Evolutionary conservation across 2,888 invertebrate species (phyloP).

Genomic region (Melipona beecheii): DNA sequence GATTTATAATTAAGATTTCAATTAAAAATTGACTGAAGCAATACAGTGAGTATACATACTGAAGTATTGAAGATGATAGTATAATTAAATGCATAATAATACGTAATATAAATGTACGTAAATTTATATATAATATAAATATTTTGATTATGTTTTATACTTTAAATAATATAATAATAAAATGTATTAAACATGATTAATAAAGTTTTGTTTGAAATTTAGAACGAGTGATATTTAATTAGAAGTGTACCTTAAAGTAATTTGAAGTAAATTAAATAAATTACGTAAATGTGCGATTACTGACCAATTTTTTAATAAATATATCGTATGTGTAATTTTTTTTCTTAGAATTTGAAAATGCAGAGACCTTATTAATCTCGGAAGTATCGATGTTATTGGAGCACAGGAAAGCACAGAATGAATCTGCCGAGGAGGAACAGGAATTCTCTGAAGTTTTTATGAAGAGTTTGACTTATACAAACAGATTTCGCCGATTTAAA

Average conservation of each 20-base stretch:
- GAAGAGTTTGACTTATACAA: conserved; percentile 98
- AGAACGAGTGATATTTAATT: neutral
- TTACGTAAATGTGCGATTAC: neutral
- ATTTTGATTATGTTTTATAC: conserved; percentile 33
- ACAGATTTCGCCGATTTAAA: conserved; percentile 98
- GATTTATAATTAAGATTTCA: conserved; percentile 12
- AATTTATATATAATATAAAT: conserved; percentile 26
- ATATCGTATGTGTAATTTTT: conserved; percentile 64
- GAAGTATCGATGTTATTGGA: conserved; percentile 98
- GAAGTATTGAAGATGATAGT: neutral
- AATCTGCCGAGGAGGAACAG: conserved; percentile 98
- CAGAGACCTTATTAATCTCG: conserved; percentile 97
- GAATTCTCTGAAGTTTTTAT: conserved; percentile 99
- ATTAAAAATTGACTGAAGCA: conserved; percentile 20
- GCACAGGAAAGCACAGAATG: conserved; percentile 98
- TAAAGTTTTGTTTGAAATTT: conserved; percentile 10
- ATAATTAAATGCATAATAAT: conserved; percentile 1
- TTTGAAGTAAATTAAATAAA: neutral
- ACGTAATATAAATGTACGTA: conserved; percentile 12
- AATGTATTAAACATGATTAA: conserved; percentile 21
- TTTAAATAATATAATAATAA: neutral
- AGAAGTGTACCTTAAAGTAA: neutral
- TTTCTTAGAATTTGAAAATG: conserved; percentile 96
- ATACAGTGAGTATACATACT: conserved; percentile 22
- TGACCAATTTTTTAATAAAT: conserved; percentile 21